Evolutionary conservation across 2,113 vertebrate genomes (phyloP).

Genomic region (Periophthalmus modestus): DNA sequence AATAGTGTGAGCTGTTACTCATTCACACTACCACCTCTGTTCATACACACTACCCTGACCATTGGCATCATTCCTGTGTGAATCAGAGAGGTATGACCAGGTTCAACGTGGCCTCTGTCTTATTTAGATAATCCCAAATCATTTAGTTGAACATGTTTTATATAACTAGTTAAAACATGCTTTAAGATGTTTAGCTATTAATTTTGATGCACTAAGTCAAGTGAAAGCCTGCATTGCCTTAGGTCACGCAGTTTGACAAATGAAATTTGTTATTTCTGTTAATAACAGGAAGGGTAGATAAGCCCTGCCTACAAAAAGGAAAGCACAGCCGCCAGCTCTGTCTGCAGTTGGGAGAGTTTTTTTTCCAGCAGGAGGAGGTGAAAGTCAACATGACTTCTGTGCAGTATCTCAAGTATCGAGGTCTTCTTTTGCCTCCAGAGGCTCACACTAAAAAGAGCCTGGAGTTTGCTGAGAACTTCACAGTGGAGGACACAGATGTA

Average conservation of each 20-base stretch:
- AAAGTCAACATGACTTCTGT: conserved; percentile 31
- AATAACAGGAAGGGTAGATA: not conserved
- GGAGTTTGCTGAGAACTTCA: conserved; percentile 62
- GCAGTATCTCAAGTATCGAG: conserved; percentile 49
- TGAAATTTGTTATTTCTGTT: not conserved
- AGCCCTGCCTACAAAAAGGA: not conserved
- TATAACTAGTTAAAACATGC: not conserved
- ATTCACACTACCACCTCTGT: conserved; percentile 14
- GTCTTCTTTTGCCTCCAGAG: conserved; percentile 44
- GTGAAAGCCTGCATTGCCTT: not conserved
- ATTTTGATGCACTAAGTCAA: not conserved
- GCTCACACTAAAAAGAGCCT: conserved; percentile 68
- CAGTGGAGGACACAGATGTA: conserved; percentile 70
- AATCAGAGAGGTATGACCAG: conserved; percentile 16
- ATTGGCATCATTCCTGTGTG: conserved; percentile 22
- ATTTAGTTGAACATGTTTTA: not conserved
- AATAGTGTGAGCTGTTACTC: conserved; percentile 37
- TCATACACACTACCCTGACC: not conserved
- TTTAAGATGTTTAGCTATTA: not conserved
- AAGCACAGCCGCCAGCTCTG: not conserved
- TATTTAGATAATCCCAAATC: not conserved
- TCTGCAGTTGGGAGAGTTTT: not conserved
- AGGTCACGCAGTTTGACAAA: not conserved
- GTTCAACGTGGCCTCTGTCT: not conserved
- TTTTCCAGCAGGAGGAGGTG: not conserved